phyloP scores from a whole-genome alignment of 2,113 vertebrate species.

The Cisticola juncidis region DNA sequence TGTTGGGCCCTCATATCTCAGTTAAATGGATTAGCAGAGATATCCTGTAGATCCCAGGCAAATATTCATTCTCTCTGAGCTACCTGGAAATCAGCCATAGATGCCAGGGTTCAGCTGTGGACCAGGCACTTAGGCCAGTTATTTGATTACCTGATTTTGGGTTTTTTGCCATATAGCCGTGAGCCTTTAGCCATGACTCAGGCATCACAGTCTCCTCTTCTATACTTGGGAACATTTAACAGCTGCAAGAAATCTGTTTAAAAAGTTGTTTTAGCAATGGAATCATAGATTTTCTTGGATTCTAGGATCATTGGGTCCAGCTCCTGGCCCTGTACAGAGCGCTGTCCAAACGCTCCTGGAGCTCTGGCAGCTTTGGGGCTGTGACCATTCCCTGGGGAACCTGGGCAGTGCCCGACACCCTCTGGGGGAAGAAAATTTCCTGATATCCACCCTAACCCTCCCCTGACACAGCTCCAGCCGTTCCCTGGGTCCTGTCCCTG shows the following conservation, averaged over 20 bases:
- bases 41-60: not conserved
- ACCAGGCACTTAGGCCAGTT: not conserved
- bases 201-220: not conserved
- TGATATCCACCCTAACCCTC: accelerated
- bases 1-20: not conserved
- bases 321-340: not conserved
- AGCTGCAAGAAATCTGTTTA: not conserved
- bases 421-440: not conserved
- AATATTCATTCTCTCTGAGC: not conserved
- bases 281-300: not conserved
- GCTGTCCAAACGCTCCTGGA: accelerated
- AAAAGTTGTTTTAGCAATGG: not conserved
- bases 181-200: not conserved
- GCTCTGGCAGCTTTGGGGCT: not conserved
- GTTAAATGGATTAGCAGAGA: not conserved
- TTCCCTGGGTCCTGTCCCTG: not conserved
- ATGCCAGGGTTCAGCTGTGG: not conserved
- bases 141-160: not conserved
- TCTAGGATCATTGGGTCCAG: no score
- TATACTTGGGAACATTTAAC: not conserved
- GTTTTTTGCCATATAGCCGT: not conserved
- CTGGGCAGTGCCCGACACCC: not conserved
- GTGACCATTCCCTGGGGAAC: not conserved
- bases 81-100: not conserved
- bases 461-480: not conserved